Evolutionary conservation across 2,797 vertebrate genomes (phyloP).

Genomic region (Mus minutoides): DNA sequence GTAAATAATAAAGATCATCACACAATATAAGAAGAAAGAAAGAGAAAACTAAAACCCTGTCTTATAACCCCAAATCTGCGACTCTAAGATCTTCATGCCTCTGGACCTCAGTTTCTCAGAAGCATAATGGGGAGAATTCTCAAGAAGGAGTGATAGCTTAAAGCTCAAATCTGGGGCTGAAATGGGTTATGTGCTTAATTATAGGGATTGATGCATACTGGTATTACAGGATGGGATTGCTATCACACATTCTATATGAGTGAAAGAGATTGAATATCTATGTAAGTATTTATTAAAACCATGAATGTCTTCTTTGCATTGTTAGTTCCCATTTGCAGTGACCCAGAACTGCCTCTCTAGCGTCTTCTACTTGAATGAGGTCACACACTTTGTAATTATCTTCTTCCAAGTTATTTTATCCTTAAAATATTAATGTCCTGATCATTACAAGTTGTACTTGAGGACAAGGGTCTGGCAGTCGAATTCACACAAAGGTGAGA

Average conservation of each 20-base stretch:
- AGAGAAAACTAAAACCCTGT: not conserved
- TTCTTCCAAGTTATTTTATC: conserved; percentile 36
- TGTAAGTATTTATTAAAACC: not conserved
- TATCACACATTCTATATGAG: conserved; percentile 7
- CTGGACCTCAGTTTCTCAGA: conserved; percentile 14
- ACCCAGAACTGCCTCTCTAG: not conserved
- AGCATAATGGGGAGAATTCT: not conserved
- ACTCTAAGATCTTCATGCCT: not conserved
- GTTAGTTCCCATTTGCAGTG: not conserved
- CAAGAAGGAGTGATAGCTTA: not conserved
- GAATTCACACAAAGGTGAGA: conserved; percentile 50
- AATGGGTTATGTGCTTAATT: conserved; percentile 19
- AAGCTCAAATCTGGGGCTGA: not conserved
- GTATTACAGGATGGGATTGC: conserved; percentile 26
- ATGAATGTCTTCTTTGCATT: conserved; percentile 3
- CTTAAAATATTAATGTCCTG: conserved; percentile 54
- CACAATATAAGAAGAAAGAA: not conserved
- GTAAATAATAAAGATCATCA: not conserved
- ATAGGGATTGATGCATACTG: conserved; percentile 2
- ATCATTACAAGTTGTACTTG: not conserved
- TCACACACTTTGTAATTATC: not conserved
- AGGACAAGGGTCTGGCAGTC: conserved; percentile 29
- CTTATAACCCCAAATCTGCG: not conserved
- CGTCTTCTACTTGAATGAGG: conserved; percentile 1
- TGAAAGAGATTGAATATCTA: conserved; percentile 24